Base-by-base conservation (phyloP, 2,888 invertebrate species). In the Odontocolon sp. region DNA sequence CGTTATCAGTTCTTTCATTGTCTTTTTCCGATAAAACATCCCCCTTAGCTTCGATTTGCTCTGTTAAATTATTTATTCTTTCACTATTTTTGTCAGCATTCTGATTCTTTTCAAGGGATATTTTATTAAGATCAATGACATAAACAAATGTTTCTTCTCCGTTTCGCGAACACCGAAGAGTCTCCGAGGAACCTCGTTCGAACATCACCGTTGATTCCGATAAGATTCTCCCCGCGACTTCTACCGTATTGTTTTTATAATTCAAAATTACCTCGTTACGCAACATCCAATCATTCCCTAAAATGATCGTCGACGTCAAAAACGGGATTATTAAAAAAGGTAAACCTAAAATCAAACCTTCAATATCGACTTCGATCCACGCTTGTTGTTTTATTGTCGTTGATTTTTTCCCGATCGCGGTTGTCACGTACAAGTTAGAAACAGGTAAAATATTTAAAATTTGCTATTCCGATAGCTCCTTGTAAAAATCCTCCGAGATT, bases 401-500 rank as follows among this genome's bases (percentile, higher is more conserved):
- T 8, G 38, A 16, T 42, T 70, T 75, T 11, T 59, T 56, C 3
- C 70, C 70, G 16, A 75, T 64, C 11, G 75, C 69, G n/a, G 64
- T 63, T 5, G 45, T 50, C 9, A 69, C 50, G 8, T 47, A 11
- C 11, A 64, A 16, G 40, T 69, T 69, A 28, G 18, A 50, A 16
- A 69, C 69, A 8, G 64, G 69, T 11, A 67, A 28, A 4, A 36
- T 36, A n/a, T 18, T 28, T n/a, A 70, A 11, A 8, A 14, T 14
- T 3, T 16, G 16, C 11, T 40, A 50, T n/a, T 8, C n/a, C 28
- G 18, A 11, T 21, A 73, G 36, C 14, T 75, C 28, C n/a, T 57
- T 42, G 31, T 50, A 69, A 18, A 75, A 64, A 21, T 50, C 42
- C 42, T 75, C 64, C 8, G 75, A 69, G 8, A 75, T 57, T 6